Evolutionary conservation across 2,888 invertebrate genomes (phyloP), one percentile per base, ranked within the genome.

Genomic region (Apamea crenata): DNA sequence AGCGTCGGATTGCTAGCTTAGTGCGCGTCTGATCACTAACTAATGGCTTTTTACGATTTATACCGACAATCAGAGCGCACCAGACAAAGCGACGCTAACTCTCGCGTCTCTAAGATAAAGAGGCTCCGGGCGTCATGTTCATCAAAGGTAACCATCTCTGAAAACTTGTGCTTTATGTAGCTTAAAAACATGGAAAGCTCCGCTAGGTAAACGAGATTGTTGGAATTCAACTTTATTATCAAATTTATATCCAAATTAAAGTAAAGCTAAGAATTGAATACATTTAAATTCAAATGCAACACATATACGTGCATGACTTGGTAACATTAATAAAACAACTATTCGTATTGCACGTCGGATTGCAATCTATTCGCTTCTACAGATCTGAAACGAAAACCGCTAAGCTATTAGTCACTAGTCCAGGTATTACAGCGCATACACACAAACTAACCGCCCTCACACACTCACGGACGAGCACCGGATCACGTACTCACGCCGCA

Each of bases 11-110:
- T 74, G 80, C 82, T 77, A 65, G 86, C 83, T 76, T 53, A 80
- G 80, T 77, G 74, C 70, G 74, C 80, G 70, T 71, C 74, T 77
- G 72, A 87, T 82, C 82, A 77, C 82, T 85, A 85, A 78, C 83
- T 86, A 86, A 84, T 84, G 73, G 75, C 66, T 70, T 83, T 86
- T 86, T 71, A 79, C 65, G 69, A 86, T 86, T 86, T 73, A 79
- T 73, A 18, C 73, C 21, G 44, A 66, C 65, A 53, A 69, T 81
- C 68, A 47, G n/a, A 69, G 71, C 63, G 36, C 36, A 29, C 66
- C 53, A 66, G 44, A 74, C 32, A 66, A 71, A 71, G 65, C 53
- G 72, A 32, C 50, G 29, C 16, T 77, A 81, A 70, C 53, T 77
- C 47, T 63, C 21, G 68, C 50, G 47, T 21, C 25, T 36, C 47